Base-by-base conservation (phyloP, 1,140 invertebrate genomes). In the Tetramorium simillimum region DNA sequence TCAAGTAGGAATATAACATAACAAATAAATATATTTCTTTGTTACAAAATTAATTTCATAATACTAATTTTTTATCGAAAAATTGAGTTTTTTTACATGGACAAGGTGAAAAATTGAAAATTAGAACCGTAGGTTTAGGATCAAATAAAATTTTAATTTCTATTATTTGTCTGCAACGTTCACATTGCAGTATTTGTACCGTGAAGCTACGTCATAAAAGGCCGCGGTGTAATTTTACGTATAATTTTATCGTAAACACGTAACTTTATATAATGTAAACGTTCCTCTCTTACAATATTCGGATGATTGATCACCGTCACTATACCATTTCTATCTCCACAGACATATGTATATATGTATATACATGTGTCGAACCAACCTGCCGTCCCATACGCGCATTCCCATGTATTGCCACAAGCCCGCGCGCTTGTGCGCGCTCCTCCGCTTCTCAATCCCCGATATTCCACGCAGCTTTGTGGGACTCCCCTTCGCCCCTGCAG, bases 231-330 rank as follows among this genome's bases (percentile, higher is more conserved):
- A 56, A 81, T 69, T 24, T 43, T 40, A 69, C 70, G 16, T 70
- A 46, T 63, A 62, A 63, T 28, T 78, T 56, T 43, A 56, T 70
- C 21, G 37, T n/a, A 70, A 80, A 80, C n/a, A 37, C 14, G 18
- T 51, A 81, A 53, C 16, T 80, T 80, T 69, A 69, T 53, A 24
- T 53, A 53, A 80, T 37, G 0, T 46, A 58, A 56, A 53, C 46
- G n/a, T 69, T 80, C 1, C 1, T 69, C 16, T 33, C 10, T 69
- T 69, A 63, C 21, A 56, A 69, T 40, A 81, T 43, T 40, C 21
- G 49, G 18, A 69, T 70, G 37, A 81, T 81, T 70, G 65, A 70
- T 81, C 51, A 70, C n/a, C n/a, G n/a, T 65, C 28, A 51, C 12
- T 37, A 21, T 56, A 56, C 33, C 49, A 28, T 70, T 81, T 56